Evolutionary conservation across 1,140 invertebrate genomes (phyloP).

Genomic region (Nebria ingens): DNA sequence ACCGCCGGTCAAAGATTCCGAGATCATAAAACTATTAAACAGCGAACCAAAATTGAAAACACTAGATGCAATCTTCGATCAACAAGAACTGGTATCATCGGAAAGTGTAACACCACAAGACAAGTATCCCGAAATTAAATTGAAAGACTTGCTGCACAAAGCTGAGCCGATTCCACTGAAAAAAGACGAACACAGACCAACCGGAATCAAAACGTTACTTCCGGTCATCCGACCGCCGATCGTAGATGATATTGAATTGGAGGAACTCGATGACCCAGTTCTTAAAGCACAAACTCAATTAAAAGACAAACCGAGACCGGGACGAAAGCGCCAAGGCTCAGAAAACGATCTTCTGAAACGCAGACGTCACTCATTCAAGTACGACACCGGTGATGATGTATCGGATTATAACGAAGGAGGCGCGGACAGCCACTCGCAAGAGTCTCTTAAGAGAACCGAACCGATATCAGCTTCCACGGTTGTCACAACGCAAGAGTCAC

Average conservation of each 20-base stretch:
- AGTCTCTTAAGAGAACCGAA: not conserved
- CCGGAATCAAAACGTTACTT: constrained; percentile 41
- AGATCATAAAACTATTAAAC: constrained; percentile 30
- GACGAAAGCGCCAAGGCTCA: not conserved
- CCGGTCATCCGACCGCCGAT: constrained; percentile 32
- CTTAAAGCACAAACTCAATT: not conserved
- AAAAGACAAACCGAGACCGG: not conserved
- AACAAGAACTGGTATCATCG: not conserved
- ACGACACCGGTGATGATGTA: not conserved
- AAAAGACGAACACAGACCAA: constrained; percentile 18
- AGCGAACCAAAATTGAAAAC: constrained; percentile 17
- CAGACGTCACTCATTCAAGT: not conserved
- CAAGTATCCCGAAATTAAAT: constrained; percentile 27
- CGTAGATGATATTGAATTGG: not conserved
- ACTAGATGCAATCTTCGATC: not conserved
- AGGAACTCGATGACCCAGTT: not conserved
- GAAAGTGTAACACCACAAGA: not conserved
- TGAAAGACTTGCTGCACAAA: constrained; percentile 27
- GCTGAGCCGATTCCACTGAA: constrained; percentile 24
- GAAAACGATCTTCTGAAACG: not conserved
- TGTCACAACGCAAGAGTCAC: not conserved
- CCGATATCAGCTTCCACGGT: not conserved
- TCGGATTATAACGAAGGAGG: constrained; percentile 6
- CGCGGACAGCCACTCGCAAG: not conserved
- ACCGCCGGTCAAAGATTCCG: constrained; percentile 24